Evolutionary conservation across 2,888 invertebrate species (phyloP).

Genomic region (Pyralis farinalis): DNA sequence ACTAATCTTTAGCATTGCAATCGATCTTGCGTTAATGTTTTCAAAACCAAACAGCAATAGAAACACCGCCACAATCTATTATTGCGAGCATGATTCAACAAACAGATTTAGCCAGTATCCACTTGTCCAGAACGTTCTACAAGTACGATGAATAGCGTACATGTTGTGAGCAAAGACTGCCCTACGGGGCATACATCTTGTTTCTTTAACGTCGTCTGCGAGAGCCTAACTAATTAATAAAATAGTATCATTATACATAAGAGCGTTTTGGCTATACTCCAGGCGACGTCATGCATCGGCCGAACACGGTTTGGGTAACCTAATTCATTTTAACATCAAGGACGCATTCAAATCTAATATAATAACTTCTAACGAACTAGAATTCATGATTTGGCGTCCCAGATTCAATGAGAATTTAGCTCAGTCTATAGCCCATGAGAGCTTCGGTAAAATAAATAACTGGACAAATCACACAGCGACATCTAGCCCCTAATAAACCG

Average conservation of each 20-base stretch:
- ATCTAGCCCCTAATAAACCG: too few species aligned
- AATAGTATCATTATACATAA: constrained; percentile 47
- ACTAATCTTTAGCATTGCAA: too few species aligned
- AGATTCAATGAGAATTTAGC: too few species aligned
- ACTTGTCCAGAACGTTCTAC: constrained; percentile 38
- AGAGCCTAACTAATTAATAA: constrained; percentile 52
- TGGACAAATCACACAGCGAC: too few species aligned
- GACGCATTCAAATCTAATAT: constrained; percentile 28
- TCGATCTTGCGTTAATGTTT: background rate
- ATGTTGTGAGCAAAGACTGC: constrained; percentile 19
- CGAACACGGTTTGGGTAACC: constrained; percentile 57
- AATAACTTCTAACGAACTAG: constrained; percentile 13
- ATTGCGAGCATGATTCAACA: constrained; percentile 53
- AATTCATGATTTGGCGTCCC: too few species aligned
- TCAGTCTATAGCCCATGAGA: too few species aligned
- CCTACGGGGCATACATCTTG: constrained; percentile 20
- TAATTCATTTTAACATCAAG: constrained; percentile 49
- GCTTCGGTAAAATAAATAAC: too few species aligned
- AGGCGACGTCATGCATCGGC: constrained; percentile 43
- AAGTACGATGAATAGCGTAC: constrained; percentile 33
- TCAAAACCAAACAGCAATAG: constrained; percentile 23
- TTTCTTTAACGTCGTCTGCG: constrained; percentile 25
- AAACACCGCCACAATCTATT: constrained; percentile 36
- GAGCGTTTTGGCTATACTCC: constrained; percentile 50
- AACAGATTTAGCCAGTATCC: constrained; percentile 39